Evolutionary conservation across 2,888 invertebrate species (phyloP).

Genomic region (Cerastis leucographa): DNA sequence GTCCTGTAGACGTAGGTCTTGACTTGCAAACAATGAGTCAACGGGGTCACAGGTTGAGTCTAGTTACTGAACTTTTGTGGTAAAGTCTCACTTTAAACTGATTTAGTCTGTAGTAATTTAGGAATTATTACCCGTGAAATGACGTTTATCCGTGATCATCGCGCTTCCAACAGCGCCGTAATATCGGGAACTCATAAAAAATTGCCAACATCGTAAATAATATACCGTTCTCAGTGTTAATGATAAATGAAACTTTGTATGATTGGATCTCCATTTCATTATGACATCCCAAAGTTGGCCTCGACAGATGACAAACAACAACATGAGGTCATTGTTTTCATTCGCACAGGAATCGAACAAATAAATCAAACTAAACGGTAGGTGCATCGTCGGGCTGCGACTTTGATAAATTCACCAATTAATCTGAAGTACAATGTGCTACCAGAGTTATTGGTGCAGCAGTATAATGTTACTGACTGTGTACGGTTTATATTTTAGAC

Average conservation of each 20-base stretch:
- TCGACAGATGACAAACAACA: constrained; percentile 27
- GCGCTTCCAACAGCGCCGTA: too few relatives aligned
- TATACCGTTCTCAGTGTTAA: too few relatives aligned
- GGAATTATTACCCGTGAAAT: too few relatives aligned
- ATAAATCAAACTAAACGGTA: constrained; percentile 64
- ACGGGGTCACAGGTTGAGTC: constrained; percentile 16
- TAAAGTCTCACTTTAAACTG: not conserved
- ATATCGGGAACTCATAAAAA: too few relatives aligned
- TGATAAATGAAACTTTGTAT: not conserved
- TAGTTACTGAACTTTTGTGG: constrained; percentile 23
- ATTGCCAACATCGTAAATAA: too few relatives aligned
- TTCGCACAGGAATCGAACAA: constrained; percentile 50
- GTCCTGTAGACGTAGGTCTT: not conserved
- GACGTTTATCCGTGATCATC: too few relatives aligned
- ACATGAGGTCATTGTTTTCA: constrained; percentile 39
- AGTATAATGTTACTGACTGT: constrained; percentile 24
- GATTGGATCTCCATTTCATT: not conserved
- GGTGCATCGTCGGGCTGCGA: constrained; percentile 53
- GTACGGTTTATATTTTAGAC: constrained; percentile 18
- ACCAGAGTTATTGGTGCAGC: constrained; percentile 58
- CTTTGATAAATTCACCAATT: constrained; percentile 68
- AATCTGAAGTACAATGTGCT: constrained; percentile 63
- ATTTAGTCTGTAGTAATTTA: too few relatives aligned
- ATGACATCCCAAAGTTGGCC: not conserved
- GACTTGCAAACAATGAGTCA: constrained; percentile 29